Evolutionary conservation across 1,140 invertebrate species (phyloP), one percentile per base, ranked within the genome.

Genomic region (Andricus grossulariae): DNA sequence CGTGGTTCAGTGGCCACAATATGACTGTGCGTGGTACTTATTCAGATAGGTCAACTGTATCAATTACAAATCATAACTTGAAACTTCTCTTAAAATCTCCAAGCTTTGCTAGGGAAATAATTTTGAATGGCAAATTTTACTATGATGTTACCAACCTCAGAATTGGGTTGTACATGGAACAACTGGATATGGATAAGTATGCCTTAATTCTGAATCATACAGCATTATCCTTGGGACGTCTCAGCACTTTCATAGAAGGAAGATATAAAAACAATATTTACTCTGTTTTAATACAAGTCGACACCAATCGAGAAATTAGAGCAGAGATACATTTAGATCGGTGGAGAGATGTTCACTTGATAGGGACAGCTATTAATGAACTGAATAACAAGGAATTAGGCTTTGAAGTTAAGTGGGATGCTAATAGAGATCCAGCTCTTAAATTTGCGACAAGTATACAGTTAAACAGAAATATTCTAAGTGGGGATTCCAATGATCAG

Each of bases 1-100:
- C 94, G 0, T 96, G 95, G 95, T 96, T 97, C 84, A 96, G 95
- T 75, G 95, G 95, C 2, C 94, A 96, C 72, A 95, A 94, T 54
- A 91, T 95, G 39, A 93, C 93, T 6, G 90, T 94, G 0, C 93
- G 93, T 55, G 96, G 95, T 2, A 92, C 93, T 8, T 97, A 96
- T 82, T 93, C 94, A 71, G 95, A 96, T 85, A 93, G 92, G 81
- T 96, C 95, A 0, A 93, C 93, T 5, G 88, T 92, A 0, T 91
- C 93, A 10, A 86, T 93, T 72, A 92, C 93, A 0, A 93, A 93
- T 76, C 94, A 95, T 75, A 93, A 93, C 19, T 74, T 96, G 0
- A 96, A 96, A 84, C 84, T 96, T 13, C 85, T 95, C 1, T 83
- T 96, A 0, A 94, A 93, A 80, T 96, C 95, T 72, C 93, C 93